Conservation (phyloP, 1,140 invertebrate genomes). For the Listronotus bonariensis region DNA sequence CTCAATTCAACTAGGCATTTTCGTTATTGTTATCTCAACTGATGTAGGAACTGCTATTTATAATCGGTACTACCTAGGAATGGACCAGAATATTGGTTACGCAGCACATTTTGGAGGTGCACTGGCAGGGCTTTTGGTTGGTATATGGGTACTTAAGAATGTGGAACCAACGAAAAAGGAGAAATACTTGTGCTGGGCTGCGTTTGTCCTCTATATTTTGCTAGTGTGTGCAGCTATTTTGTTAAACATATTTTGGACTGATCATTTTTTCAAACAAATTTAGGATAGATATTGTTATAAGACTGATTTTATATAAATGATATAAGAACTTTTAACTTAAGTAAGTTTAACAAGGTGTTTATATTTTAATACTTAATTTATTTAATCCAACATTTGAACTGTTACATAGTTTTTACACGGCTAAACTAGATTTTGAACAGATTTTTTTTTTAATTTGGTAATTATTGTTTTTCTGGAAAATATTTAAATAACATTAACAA, state of each 20-base stretch:
- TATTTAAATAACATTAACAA: too few species aligned
- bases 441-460: too few species aligned
- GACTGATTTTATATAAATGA: too few species aligned
- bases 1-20: constrained; percentile 75
- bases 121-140: constrained; percentile 81
- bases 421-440: too few species aligned
- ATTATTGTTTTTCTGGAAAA: too few species aligned
- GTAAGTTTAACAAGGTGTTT: too few species aligned
- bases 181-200: constrained; percentile 75
- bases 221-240: constrained; percentile 20
- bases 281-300: too few species aligned
- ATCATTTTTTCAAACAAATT: constrained; percentile 5
- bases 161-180: constrained; percentile 86
- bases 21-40: constrained; percentile 68
- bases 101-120: constrained; percentile 85
- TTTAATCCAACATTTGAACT: too few species aligned
- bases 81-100: constrained; percentile 72
- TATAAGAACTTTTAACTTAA: too few species aligned
- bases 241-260: constrained; percentile 22
- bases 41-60: constrained; percentile 80
- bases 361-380: too few species aligned
- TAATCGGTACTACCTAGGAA: constrained; percentile 70
- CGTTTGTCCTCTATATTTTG: constrained; percentile 19
- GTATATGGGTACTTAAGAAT: constrained; percentile 88
- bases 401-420: too few species aligned